phyloP scores from a whole-genome alignment of 2,888 invertebrate genomes.

The Mimas tiliae region DNA sequence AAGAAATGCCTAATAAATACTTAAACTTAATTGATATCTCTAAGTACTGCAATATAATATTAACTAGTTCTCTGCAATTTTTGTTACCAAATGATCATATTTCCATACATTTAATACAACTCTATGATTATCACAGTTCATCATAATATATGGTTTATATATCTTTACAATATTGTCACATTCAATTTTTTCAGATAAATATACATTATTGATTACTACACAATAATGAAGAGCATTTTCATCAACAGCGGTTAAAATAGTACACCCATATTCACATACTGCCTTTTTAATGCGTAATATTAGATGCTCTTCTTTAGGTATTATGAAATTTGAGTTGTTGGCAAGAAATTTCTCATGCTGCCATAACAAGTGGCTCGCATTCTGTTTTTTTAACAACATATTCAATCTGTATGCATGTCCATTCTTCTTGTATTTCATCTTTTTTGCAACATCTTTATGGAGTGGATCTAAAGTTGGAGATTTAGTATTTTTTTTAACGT shows the following conservation, averaged over 20 bases:
- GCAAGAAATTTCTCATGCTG: conserved; percentile 82
- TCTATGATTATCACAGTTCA: conserved; percentile 51
- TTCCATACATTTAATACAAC: conserved; percentile 71
- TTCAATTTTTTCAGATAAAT: conserved; percentile 52
- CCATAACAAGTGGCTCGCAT: conserved; percentile 76
- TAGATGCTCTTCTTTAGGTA: conserved; percentile 62
- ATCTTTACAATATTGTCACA: conserved; percentile 58
- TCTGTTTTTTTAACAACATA: conserved; percentile 73
- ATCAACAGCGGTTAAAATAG: conserved; percentile 58
- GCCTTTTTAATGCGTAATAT: conserved; percentile 60
- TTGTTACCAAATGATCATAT: conserved; percentile 59
- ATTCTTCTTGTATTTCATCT: conserved; percentile 73
- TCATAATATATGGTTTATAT: conserved; percentile 63
- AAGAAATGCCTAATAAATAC: too few species aligned
- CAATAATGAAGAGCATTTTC: conserved; percentile 50
- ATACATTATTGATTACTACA: conserved; percentile 60
- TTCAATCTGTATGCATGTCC: conserved; percentile 74
- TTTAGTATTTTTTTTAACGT: conserved; percentile 37
- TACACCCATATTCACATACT: conserved; percentile 62
- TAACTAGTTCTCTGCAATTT: not conserved
- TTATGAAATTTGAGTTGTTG: conserved; percentile 67
- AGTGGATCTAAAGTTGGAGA: conserved; percentile 33
- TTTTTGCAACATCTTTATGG: conserved; percentile 48
- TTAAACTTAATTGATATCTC: too few species aligned
- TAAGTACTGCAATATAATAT: not conserved